Base-by-base conservation (phyloP, 2,888 invertebrate genomes). In the Bugulina stolonifera region DNA sequence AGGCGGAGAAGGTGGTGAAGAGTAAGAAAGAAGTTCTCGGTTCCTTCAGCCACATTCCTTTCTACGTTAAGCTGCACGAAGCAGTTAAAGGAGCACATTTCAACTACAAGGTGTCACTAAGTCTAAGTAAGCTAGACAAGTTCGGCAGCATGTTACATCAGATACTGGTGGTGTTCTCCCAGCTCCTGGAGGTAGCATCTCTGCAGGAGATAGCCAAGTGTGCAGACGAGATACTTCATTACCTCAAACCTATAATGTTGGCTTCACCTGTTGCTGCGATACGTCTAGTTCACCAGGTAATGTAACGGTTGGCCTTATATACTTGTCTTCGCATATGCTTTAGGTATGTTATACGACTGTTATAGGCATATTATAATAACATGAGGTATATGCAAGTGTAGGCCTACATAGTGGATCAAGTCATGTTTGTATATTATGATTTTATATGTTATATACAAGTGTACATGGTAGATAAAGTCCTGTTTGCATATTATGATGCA, bases 51-150 rank as follows among this genome's bases (percentile, higher is more conserved):
- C 81, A 81, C 73, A 89, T 90, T 74, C 90, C 91, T 0, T 91
- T 93, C 82, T 95, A 94, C 82, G 88, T 92, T 87, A 92, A 91
- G 84, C 87, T 95, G 74, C 91, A 91, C 83, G 93, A 93, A 73
- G 89, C 89, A 72, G 83, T 95, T 73, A 90, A 90, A 81, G 90
- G 91, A 76, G 91, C 93, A 1, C 91, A 93, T 84, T 89, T 90
- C 35, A 94, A 92, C 86, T 93, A 93, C 85, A 93, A 92, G 89
- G 80, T 81, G 32, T 82, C 82, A 10, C 75, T 82, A 72, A 83
- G 83, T 71, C 74, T 84, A 88, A 73, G 88, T 35, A 75, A 74
- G 34, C 74, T 77, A 32, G 80, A 84, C 77, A 81, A 85, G 80
- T 84, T 82, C 77, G 79, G 79, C 74, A 73, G 72, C 14, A 75